Conservation (phyloP, 30 jellyfish, hydroid and myxozoan genomes). For the Cassiopea xamachana region DNA sequence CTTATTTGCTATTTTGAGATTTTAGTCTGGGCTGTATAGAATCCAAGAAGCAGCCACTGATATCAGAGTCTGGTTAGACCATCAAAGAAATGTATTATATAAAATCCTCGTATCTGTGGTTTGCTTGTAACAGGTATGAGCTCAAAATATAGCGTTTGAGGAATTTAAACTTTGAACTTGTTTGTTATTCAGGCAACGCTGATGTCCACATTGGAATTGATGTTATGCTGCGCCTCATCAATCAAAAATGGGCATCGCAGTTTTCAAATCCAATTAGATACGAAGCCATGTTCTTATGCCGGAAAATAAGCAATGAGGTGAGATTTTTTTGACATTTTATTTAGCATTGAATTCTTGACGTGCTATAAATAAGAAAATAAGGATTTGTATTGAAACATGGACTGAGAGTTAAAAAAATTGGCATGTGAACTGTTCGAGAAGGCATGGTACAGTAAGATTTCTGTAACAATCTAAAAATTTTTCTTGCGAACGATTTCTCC, state of each 20-base stretch:
- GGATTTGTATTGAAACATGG: not conserved
- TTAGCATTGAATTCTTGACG: not conserved
- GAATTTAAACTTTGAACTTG: not conserved
- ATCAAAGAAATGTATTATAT: too few species aligned
- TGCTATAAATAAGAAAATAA: too few species aligned
- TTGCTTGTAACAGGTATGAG: not conserved
- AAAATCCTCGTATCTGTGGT: too few species aligned
- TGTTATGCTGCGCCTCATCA: not conserved
- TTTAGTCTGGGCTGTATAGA: too few species aligned
- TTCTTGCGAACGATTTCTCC: too few species aligned
- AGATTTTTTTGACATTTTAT: not conserved
- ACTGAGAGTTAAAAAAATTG: too few species aligned
- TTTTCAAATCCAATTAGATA: not conserved
- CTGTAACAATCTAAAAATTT: too few species aligned
- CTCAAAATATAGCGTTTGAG: not conserved
- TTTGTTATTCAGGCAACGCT: not conserved
- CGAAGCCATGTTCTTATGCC: not conserved
- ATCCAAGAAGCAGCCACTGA: too few species aligned
- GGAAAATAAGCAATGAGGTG: constrained; percentile 1
- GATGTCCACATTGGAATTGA: not conserved
- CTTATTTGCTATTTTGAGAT: too few species aligned
- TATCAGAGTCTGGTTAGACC: too few species aligned
- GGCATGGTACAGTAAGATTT: too few species aligned
- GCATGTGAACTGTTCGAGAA: too few species aligned
- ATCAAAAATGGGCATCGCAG: constrained; percentile 1